Conservation (phyloP, 1,140 invertebrate genomes). For the Atta cephalotes region DNA sequence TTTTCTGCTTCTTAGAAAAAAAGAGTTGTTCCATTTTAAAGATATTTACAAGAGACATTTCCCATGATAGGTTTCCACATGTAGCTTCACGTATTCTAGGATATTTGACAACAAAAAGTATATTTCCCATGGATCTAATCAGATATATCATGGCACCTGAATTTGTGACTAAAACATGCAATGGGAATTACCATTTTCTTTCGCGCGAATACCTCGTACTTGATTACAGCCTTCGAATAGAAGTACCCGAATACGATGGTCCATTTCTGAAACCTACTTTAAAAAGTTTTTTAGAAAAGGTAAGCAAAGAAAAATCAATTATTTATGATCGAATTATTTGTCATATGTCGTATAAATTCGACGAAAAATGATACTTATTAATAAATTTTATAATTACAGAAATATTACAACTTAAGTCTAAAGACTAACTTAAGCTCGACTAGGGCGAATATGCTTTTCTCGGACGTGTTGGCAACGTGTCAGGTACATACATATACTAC, state of each 20-base stretch:
- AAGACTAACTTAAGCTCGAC: background rate
- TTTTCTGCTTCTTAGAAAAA: background rate
- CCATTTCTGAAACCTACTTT: constrained; percentile 82
- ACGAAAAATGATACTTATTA: background rate
- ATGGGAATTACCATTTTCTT: constrained; percentile 77
- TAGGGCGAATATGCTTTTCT: background rate
- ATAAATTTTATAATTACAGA: constrained; percentile 15
- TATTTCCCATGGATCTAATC: constrained; percentile 87
- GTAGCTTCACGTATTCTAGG: constrained; percentile 84
- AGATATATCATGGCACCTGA: constrained; percentile 81
- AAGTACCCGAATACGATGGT: constrained; percentile 87
- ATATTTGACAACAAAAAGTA: constrained; percentile 83
- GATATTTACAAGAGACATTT: constrained; percentile 13
- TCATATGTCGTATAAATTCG: background rate
- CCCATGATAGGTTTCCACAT: constrained; percentile 79
- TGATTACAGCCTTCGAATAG: constrained; percentile 86
- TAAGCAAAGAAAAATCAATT: constrained; percentile 58
- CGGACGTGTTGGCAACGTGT: constrained; percentile 38
- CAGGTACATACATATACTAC: constrained; percentile 13
- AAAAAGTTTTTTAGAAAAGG: constrained; percentile 84
- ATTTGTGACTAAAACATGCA: constrained; percentile 83
- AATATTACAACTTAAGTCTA: background rate
- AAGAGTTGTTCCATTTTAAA: background rate
- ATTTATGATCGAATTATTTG: background rate
- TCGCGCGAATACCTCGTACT: constrained; percentile 86